Conservation (phyloP, 1,140 invertebrate genomes). For the Physella acuta region DNA sequence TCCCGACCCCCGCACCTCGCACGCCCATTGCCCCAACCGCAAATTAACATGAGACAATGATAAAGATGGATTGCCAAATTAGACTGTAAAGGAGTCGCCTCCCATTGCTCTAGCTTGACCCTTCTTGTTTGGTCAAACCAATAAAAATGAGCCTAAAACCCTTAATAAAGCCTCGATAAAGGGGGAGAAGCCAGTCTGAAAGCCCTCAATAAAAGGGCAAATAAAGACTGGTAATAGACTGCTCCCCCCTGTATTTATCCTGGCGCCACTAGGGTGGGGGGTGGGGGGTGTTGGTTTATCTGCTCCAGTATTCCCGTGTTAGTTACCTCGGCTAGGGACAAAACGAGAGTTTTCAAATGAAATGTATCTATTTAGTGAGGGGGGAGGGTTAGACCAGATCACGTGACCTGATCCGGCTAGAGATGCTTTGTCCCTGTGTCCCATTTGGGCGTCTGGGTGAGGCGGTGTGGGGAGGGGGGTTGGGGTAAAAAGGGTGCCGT, state of each 20-base stretch:
- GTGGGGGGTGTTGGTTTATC: constrained; percentile 14
- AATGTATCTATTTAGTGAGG: constrained; percentile 13
- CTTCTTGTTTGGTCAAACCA: constrained; percentile 19
- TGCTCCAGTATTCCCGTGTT: too few species aligned
- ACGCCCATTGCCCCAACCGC: constrained; percentile 14
- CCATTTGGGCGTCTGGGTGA: too few species aligned
- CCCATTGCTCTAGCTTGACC: constrained; percentile 15
- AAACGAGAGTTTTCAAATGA: constrained; percentile 25
- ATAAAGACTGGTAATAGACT: constrained; percentile 10
- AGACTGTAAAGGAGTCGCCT: constrained; percentile 10
- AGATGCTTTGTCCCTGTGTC: too few species aligned
- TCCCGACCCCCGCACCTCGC: constrained; percentile 3
- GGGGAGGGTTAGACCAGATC: neutral
- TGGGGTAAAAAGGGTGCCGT: too few species aligned
- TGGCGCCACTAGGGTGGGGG: constrained; percentile 1
- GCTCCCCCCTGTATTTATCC: constrained; percentile 9
- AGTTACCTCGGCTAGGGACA: neutral
- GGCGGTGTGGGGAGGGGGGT: too few species aligned
- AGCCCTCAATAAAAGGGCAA: constrained; percentile 14
- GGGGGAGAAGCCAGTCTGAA: neutral
- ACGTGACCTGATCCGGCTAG: neutral
- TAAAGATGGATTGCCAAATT: constrained; percentile 28
- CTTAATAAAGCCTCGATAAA: constrained; percentile 16
- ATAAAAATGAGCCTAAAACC: constrained; percentile 14
- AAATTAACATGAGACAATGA: constrained; percentile 24